Conservation (phyloP, 2,797 vertebrate species). For the Melanogrammus aeglefinus region DNA sequence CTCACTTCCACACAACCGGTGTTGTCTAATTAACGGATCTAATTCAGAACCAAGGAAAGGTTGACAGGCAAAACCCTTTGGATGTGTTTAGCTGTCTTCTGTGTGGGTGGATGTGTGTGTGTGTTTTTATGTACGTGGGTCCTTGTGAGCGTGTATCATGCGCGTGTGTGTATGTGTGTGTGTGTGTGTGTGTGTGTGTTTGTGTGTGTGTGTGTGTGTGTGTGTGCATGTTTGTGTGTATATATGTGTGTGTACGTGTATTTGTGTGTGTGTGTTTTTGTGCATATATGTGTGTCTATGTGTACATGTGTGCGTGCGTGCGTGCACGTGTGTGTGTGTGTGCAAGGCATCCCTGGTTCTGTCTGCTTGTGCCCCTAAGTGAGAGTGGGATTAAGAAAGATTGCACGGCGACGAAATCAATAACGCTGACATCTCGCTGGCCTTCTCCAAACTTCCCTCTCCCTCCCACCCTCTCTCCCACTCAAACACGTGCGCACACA, state of each 20-base stretch:
- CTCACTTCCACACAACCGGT: constrained; percentile 12
- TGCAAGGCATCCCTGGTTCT: neutral
- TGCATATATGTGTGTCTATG: too few species aligned
- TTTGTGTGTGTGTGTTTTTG: neutral
- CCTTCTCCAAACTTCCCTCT: constrained; percentile 38
- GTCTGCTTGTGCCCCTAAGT: constrained; percentile 28
- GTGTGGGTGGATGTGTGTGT: neutral
- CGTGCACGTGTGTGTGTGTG: too few species aligned
- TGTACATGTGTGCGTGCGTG: too few species aligned
- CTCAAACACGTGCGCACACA: constrained; percentile 6
- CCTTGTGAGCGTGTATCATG: too few species aligned
- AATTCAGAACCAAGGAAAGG: neutral
- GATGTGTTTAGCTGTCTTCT: neutral
- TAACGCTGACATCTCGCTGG: constrained; percentile 62
- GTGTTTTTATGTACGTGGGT: too few species aligned
- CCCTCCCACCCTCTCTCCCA: constrained; percentile 49
- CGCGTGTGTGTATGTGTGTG: too few species aligned
- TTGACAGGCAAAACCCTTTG: neutral
- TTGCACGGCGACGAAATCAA: constrained; percentile 60
- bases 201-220: too few species aligned
- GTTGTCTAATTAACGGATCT: neutral
- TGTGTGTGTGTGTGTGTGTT: too few species aligned
- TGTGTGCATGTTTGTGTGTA: too few species aligned
- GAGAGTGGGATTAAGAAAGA: constrained; percentile 64
- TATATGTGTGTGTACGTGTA: too few species aligned